phyloP scores from a whole-genome alignment of 2,113 vertebrate species.

The Cygnus atratus region DNA sequence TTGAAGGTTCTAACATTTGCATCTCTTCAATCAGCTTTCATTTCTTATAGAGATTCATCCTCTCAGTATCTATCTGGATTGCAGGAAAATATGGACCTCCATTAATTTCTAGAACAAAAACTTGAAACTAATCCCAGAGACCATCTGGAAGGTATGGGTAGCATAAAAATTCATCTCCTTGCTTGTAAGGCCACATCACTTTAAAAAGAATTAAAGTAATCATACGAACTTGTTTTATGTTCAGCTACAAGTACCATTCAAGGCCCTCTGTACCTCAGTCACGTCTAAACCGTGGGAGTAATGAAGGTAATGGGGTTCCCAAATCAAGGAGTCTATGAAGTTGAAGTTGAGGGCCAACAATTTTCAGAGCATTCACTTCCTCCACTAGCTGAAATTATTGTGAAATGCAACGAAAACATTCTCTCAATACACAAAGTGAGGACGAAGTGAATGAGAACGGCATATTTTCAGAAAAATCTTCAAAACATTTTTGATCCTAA shows the following conservation, averaged over 20 bases:
- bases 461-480: background rate
- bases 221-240: background rate
- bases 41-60: slow-evolving; percentile 33
- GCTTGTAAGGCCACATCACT: background rate
- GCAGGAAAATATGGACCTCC: slow-evolving; percentile 31
- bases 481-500: slow-evolving; percentile 18
- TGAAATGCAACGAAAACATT: background rate
- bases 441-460: background rate
- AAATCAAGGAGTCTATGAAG: background rate
- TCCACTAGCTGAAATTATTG: background rate
- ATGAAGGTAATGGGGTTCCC: fast-evolving
- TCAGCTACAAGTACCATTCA: background rate
- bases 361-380: background rate
- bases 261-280: background rate
- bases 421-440: background rate
- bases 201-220: background rate
- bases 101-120: slow-evolving; percentile 43
- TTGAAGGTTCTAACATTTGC: slow-evolving; percentile 60
- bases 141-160: slow-evolving; percentile 29
- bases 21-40: slow-evolving; percentile 63
- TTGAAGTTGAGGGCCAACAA: background rate
- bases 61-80: slow-evolving; percentile 20
- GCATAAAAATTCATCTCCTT: slow-evolving; percentile 25
- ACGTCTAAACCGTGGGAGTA: background rate
- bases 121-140: slow-evolving; percentile 33